Evolutionary conservation across 2,888 invertebrate species (phyloP).

Genomic region (Mimas tiliae): DNA sequence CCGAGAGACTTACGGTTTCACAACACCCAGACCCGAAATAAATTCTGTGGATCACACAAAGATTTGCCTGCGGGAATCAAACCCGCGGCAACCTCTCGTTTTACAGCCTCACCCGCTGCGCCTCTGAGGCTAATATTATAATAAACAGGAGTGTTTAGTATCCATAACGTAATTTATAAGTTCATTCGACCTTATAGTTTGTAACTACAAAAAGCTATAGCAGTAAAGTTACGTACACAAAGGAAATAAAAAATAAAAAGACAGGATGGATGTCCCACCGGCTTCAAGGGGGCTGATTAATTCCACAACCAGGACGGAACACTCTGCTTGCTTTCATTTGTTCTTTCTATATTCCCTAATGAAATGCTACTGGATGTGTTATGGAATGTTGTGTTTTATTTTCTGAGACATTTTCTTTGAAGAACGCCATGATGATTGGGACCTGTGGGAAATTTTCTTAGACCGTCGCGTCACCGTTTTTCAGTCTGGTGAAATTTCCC

Average conservation of each 20-base stretch:
- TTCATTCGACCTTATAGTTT: not conserved
- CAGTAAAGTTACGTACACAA: not conserved
- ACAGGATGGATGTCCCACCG: slow-evolving; percentile 29
- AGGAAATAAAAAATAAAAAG: slow-evolving; percentile 22
- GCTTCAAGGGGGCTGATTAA: slow-evolving; percentile 56
- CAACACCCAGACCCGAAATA: too few species aligned
- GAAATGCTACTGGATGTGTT: slow-evolving; percentile 29
- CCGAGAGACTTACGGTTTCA: too few species aligned
- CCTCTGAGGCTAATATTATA: too few species aligned
- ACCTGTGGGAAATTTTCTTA: not conserved
- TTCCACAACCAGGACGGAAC: slow-evolving; percentile 57
- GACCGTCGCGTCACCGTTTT: not conserved
- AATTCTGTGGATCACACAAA: too few species aligned
- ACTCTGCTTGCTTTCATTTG: slow-evolving; percentile 32
- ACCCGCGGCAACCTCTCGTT: too few species aligned
- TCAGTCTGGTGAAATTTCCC: not conserved
- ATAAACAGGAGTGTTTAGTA: too few species aligned
- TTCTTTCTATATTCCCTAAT: slow-evolving; percentile 34
- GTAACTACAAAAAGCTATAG: not conserved
- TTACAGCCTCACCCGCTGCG: too few species aligned
- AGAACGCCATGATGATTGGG: not conserved
- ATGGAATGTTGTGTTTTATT: slow-evolving; percentile 22
- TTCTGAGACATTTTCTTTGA: slow-evolving; percentile 14
- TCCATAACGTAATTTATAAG: not conserved
- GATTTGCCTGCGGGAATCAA: too few species aligned